A percentile compares a stretch with the other conserved stretches of the same genome.
These are phyloP conservation scores for Pocillopora meandrina DNA, from an alignment of 92 coral and sea anemone genomes.

Conservation along the genomic window DNA sequence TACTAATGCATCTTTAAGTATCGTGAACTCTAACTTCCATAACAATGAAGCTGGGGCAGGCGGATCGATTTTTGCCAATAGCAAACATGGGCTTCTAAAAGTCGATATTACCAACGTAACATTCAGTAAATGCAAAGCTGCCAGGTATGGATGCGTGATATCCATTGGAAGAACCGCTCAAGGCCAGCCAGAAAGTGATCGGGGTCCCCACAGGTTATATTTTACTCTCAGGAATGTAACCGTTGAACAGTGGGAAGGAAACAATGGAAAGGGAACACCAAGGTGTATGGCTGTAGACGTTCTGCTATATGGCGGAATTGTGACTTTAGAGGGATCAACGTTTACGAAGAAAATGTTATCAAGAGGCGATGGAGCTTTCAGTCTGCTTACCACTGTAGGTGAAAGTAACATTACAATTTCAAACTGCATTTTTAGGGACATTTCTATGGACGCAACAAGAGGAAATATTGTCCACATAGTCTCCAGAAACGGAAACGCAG, in stretches of 20 bases:
- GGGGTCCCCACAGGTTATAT: neutral
- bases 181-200: no score
- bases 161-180: neutral
- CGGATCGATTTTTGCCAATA: constrained; percentile 5
- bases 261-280: no score
- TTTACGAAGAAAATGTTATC: neutral
- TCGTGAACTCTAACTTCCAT: neutral
- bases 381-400: neutral
- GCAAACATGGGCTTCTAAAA: neutral
- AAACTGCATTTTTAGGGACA: constrained; percentile 3
- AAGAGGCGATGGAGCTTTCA: neutral
- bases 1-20: neutral
- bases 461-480: neutral
- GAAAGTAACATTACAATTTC: constrained; percentile 8
- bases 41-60: neutral
- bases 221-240: constrained; percentile 5
- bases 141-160: constrained; percentile 13
- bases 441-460: neutral
- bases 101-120: neutral
- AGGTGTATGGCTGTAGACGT: neutral
- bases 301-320: neutral
- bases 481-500: constrained; percentile 7
- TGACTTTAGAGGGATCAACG: neutral
- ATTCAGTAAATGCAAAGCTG: constrained; percentile 1
- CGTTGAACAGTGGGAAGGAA: constrained; percentile 1